phyloP scores from a whole-genome alignment of 2,113 vertebrate species.

The Murina feae region DNA sequence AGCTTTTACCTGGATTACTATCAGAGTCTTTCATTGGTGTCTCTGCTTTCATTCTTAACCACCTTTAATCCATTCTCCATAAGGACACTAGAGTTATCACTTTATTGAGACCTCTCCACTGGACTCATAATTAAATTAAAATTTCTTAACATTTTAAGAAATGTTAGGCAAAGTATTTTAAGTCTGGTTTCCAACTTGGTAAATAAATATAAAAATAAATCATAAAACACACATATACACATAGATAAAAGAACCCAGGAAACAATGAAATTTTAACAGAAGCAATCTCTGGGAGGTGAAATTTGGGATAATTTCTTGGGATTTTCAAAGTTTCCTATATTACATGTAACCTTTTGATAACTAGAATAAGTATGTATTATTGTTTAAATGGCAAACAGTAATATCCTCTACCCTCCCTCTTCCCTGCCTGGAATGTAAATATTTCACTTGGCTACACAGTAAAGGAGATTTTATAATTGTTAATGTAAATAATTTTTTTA shows the following conservation, averaged over 20 bases:
- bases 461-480: background rate
- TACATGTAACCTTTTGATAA: background rate
- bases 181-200: background rate
- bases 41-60: background rate
- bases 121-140: constrained; percentile 7
- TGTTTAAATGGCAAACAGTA: constrained; percentile 20
- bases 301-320: background rate
- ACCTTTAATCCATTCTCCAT: background rate
- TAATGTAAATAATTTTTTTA: background rate
- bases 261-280: constrained; percentile 7
- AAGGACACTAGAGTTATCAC: background rate
- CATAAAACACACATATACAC: background rate
- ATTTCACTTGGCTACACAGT: background rate
- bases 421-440: background rate
- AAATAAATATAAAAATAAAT: constrained; percentile 1
- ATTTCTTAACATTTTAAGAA: background rate
- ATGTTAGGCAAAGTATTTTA: background rate
- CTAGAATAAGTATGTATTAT: background rate
- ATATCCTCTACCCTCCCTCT: background rate
- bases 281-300: background rate
- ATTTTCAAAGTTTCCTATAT: background rate
- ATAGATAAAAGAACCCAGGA: background rate
- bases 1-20: background rate
- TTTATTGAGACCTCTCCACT: background rate
- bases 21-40: background rate